Evolutionary conservation across 1,140 invertebrate genomes (phyloP), one percentile per base, ranked within the genome.

Genomic region (Leptoteleia sp.): DNA sequence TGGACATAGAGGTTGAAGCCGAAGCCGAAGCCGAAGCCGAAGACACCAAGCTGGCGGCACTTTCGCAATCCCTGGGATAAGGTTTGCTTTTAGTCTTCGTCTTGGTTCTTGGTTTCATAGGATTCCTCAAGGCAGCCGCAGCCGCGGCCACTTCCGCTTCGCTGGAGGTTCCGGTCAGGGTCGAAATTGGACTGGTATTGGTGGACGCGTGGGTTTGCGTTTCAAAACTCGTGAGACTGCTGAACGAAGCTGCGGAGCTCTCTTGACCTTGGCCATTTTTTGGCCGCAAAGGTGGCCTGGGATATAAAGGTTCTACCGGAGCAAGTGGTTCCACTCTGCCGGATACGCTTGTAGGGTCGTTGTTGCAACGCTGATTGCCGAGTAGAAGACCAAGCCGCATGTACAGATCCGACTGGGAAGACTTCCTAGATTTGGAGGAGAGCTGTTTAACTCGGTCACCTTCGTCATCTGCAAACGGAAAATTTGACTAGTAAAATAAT

Each of bases 121-220:
- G 92, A 90, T 71, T 91, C 85, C 92, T 84, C 4, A 88, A 22
- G 0, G 84, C 86, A 0, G 85, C 87, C 0, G 90, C 90, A 0
- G 85, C 87, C 0, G 90, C 90, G 13, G 90, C 84, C 38, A 90
- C 85, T 73, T 94, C 93, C 4, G 92, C 91, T 76, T 93, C 93
- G 9, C 93, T 93, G 1, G 92, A 93, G n/a, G 89, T 89, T 80
- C 95, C 95, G 11, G 96, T 97, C 7, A 97, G 87, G 0, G 96
- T 97, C 4, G 96, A 97, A 62, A 95, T 93, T 12, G 96, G 95
- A 86, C 95, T 96, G 3, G 95, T 96, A 76, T 96, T 96, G 38
- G 93, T 93, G 0, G 95, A 95, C 3, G 93, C 92, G n/a, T 89
- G 83, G 6, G 84, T 91, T 81, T 94, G 93, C 1, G 93, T 92